Evolutionary conservation across 2,113 vertebrate species (phyloP).

Genomic region (Mustela nigripes): DNA sequence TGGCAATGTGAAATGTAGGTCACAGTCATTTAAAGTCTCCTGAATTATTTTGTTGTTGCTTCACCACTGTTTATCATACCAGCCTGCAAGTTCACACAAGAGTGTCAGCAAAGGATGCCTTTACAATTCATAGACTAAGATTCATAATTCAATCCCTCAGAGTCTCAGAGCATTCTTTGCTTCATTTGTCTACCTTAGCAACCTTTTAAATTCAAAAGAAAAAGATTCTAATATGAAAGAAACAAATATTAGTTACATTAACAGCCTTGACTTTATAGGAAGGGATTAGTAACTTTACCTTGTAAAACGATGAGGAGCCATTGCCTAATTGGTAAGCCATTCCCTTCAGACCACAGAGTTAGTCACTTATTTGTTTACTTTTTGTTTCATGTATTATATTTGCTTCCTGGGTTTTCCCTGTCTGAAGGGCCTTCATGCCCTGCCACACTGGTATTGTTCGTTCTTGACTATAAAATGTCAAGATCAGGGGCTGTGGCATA

Average conservation of each 20-base stretch:
- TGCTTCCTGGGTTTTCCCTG: conserved; percentile 17
- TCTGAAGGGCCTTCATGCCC: conserved; percentile 42
- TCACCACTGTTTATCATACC: conserved; percentile 30
- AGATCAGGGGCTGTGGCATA: background rate
- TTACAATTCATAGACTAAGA: background rate
- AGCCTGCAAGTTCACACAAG: conserved; percentile 62
- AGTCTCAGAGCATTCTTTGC: background rate
- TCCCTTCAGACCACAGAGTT: conserved; percentile 38
- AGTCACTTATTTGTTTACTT: conserved; percentile 49
- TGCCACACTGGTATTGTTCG: background rate
- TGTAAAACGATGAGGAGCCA: conserved; percentile 30
- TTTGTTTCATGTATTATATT: conserved; percentile 44
- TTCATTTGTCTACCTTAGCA: background rate
- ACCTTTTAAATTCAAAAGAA: conserved; percentile 47
- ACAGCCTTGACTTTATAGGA: conserved; percentile 34
- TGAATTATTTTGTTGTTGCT: background rate
- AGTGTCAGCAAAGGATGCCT: background rate
- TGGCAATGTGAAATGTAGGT: background rate
- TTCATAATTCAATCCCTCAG: background rate
- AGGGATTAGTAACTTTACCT: conserved; percentile 38
- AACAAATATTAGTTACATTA: conserved; percentile 12
- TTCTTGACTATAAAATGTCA: background rate
- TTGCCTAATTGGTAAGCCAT: conserved; percentile 43
- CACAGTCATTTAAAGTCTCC: background rate
- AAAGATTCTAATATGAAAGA: background rate